Evolutionary conservation across 2,113 vertebrate species (phyloP).

Genomic region (Nothocercus nigrocapillus): DNA sequence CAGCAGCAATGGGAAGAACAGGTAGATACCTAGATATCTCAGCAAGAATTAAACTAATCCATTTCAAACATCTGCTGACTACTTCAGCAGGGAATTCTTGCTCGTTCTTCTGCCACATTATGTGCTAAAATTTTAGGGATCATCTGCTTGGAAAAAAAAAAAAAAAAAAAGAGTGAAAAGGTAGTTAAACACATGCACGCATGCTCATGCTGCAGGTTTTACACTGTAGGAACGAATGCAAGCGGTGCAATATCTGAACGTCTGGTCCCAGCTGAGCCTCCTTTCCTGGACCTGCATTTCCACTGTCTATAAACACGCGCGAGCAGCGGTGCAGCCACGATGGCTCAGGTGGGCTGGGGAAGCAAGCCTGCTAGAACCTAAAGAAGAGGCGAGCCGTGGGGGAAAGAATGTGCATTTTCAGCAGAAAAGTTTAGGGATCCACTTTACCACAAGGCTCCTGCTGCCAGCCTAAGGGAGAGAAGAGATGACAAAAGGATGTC

Average conservation of each 20-base stretch:
- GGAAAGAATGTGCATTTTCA: not conserved
- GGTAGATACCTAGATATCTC: not conserved
- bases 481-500: not conserved
- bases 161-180: not conserved
- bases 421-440: not conserved
- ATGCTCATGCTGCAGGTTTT: not conserved
- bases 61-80: not conserved
- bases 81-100: not conserved
- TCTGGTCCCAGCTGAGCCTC: accelerated
- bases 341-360: not conserved
- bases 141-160: not conserved
- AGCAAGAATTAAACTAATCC: not conserved
- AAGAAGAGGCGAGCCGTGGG: too few relatives aligned
- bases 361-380: not conserved
- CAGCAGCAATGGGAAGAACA: not conserved
- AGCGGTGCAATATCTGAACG: not conserved
- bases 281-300: not conserved
- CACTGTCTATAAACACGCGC: too few relatives aligned
- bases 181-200: not conserved
- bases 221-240: not conserved
- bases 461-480: not conserved
- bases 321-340: not conserved
- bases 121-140: not conserved
- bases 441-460: not conserved
- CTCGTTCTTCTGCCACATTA: not conserved